Percentiles rank a stretch among this genome's conserved stretches.
These are phyloP conservation scores for Vanessa atalanta DNA, from an alignment of 1,140 invertebrate genomes.

Conservation along the genomic window DNA sequence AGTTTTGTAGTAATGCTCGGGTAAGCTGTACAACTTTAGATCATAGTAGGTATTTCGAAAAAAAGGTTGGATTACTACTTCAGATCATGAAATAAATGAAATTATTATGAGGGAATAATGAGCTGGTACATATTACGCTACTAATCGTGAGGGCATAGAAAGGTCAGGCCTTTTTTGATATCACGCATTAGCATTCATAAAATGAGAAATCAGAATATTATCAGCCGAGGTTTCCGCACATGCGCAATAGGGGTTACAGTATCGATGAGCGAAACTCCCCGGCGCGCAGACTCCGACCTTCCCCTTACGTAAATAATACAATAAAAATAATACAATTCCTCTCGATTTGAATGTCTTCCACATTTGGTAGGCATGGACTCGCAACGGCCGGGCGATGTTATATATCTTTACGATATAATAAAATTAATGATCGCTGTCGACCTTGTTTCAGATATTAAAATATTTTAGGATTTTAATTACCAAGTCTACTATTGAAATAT, in stretches of 20 bases:
- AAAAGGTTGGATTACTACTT: background rate
- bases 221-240: slow-evolving; percentile 64
- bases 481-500: too few relatives aligned
- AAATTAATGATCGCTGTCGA: slow-evolving; percentile 24
- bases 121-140: background rate
- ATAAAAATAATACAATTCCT: slow-evolving; percentile 71
- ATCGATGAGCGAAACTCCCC: slow-evolving; percentile 55
- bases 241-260: slow-evolving; percentile 55
- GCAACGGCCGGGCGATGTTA: slow-evolving; percentile 12
- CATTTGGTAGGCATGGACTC: slow-evolving; percentile 24
- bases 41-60: too few relatives aligned
- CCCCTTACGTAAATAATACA: slow-evolving; percentile 62
- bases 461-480: background rate
- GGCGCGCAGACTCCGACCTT: slow-evolving; percentile 58
- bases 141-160: background rate
- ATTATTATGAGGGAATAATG: slow-evolving; percentile 1
- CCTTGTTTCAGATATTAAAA: slow-evolving; percentile 11
- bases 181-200: slow-evolving; percentile 68
- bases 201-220: slow-evolving; percentile 72
- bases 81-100: background rate
- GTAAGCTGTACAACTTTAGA: too few relatives aligned
- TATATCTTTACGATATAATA: slow-evolving; percentile 28
- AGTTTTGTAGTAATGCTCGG: too few relatives aligned
- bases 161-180: slow-evolving; percentile 47
- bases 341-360: slow-evolving; percentile 59